Evolutionary conservation across 2,113 vertebrate species (phyloP).

Genomic region (Pachypanchax playfairii): DNA sequence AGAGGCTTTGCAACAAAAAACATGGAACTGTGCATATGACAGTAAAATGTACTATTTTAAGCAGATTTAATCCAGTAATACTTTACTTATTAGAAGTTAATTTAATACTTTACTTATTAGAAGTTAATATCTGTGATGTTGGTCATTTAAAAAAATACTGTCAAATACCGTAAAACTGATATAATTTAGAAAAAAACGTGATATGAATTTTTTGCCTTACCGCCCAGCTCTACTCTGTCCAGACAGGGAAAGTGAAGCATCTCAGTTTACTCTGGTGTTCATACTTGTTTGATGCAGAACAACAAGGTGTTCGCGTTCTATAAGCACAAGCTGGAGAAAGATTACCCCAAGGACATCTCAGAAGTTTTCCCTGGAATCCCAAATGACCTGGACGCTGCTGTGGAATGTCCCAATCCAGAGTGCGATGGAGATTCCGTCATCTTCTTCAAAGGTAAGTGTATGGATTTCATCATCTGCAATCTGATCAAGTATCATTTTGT

Average conservation of each 20-base stretch:
- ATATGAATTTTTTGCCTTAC: too few relatives aligned
- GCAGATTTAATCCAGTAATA: too few relatives aligned
- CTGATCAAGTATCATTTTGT: background rate
- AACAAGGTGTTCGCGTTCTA: slow-evolving; percentile 53
- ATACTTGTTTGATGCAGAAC: slow-evolving; percentile 34
- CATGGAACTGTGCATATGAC: too few relatives aligned
- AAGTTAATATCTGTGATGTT: too few relatives aligned
- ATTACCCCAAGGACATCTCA: slow-evolving; percentile 57
- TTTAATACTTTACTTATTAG: too few relatives aligned
- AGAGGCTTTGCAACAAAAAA: too few relatives aligned
- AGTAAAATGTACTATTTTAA: too few relatives aligned
- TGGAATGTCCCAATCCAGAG: slow-evolving; percentile 61
- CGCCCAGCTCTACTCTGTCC: too few relatives aligned
- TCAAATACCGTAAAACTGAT: too few relatives aligned
- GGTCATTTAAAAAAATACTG: too few relatives aligned
- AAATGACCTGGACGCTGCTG: slow-evolving; percentile 60
- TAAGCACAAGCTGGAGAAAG: slow-evolving; percentile 49
- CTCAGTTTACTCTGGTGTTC: background rate
- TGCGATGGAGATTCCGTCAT: slow-evolving; percentile 60
- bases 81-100: too few relatives aligned
- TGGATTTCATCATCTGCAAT: background rate
- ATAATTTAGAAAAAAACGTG: too few relatives aligned
- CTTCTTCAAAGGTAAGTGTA: slow-evolving; percentile 68
- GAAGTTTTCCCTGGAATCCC: slow-evolving; percentile 70
- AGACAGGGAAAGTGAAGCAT: background rate